Evolutionary conservation across 2,113 vertebrate species (phyloP).

Genomic region (Hemibagrus wyckioides): DNA sequence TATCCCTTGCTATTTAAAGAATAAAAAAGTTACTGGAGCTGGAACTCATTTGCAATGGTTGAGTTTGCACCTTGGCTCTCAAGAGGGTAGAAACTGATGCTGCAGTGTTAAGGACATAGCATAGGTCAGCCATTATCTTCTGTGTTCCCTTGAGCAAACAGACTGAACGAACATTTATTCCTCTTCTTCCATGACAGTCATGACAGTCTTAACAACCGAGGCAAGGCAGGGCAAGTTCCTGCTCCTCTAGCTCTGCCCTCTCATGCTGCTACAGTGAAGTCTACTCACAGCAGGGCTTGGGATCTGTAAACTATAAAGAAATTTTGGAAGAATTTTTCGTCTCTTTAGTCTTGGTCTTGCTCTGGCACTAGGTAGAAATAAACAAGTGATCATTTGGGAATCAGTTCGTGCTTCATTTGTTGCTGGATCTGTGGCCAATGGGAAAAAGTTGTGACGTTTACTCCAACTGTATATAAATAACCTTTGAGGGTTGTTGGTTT

Average conservation of each 20-base stretch:
- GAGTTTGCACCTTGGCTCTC: background rate
- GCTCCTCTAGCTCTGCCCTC: too few species aligned
- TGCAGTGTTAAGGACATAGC: background rate
- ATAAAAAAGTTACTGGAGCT: background rate
- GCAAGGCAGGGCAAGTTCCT: background rate
- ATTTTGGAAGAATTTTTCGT: background rate
- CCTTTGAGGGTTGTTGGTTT: background rate
- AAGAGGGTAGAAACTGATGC: background rate
- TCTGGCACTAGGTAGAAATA: background rate
- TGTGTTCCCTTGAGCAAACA: background rate
- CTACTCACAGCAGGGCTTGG: background rate
- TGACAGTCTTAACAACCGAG: background rate
- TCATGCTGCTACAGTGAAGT: background rate
- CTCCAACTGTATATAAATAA: background rate
- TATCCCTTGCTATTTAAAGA: too few species aligned
- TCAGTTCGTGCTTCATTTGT: background rate
- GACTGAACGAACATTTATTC: background rate
- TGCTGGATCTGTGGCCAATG: background rate
- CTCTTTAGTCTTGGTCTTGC: background rate
- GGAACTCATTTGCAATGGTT: background rate
- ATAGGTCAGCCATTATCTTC: background rate
- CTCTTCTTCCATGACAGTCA: background rate
- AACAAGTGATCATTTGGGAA: background rate
- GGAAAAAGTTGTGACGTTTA: background rate
- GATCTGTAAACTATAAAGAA: background rate